Evolutionary conservation across 2,888 invertebrate species (phyloP), one percentile per base, ranked within the genome.

Genomic region (Lasioglossum pauxillum): DNA sequence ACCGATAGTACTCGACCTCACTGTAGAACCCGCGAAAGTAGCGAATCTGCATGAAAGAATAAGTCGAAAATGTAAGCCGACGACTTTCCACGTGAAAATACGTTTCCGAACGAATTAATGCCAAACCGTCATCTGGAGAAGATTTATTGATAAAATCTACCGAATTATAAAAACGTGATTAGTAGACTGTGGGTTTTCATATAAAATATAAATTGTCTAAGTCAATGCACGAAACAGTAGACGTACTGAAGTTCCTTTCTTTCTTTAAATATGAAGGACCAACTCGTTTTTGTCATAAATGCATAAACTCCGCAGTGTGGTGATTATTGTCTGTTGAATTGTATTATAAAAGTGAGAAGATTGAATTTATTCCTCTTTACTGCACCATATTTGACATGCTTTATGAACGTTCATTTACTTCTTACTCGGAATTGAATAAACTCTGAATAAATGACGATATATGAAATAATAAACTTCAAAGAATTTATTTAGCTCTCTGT

Each of bases 221-320:
- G 2, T 53, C 53, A 1, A 53, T 53, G 23, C 53, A 23, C 8
- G 3, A 8, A 23, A 53, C 8, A 53, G n/a, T n/a, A 10, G 53
- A 53, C 57, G 12, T 12, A 5, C 3, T 2, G 57, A 4, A 57
- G 12, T 5, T n/a, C 4, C n/a, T n/a, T 57, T n/a, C n/a, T 57
- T n/a, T 57, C 12, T 4, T 57, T 0, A 4, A n/a, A 4, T 12
- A n/a, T n/a, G 8, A n/a, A n/a, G n/a, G 1, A 12, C 3, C n/a
- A 3, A n/a, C 23, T 57, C n/a, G 53, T n/a, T 57, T 57, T n/a
- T 57, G 12, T 57, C 57, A 57, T 57, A 57, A n/a, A 57, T 57
- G 12, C n/a, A n/a, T 53, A 7, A 53, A 53, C 23, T 53, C 8
- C 53, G 1, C 19, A 49, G 19, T 7, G 7, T 7, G 7, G 19